phyloP scores from a whole-genome alignment of 2,888 invertebrate species.

The Sisyra nigra region DNA sequence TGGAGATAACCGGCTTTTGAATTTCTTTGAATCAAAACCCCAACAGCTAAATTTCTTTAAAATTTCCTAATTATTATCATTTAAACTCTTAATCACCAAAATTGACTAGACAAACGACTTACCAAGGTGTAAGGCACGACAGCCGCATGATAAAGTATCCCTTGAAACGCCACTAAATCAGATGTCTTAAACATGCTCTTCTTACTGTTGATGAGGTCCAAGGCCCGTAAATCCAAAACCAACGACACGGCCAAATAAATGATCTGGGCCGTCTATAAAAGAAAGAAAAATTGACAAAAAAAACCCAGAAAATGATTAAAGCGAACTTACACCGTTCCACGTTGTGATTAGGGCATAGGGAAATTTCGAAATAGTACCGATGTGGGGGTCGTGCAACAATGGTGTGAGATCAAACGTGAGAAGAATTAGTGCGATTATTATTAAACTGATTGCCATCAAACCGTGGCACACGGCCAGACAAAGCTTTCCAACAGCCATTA shows the following conservation, averaged over 20 bases:
- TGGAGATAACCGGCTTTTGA: no score
- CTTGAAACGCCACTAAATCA: conserved; percentile 2
- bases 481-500: background rate
- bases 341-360: background rate
- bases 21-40: no score
- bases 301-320: background rate
- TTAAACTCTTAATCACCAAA: background rate
- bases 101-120: background rate
- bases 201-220: background rate
- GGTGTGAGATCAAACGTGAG: background rate
- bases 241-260: conserved; percentile 3
- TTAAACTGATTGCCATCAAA: background rate
- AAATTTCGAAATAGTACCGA: background rate
- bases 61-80: no score
- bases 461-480: background rate
- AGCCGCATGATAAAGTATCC: background rate
- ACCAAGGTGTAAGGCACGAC: conserved; percentile 5
- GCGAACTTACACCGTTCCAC: background rate
- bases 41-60: no score
- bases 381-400: background rate
- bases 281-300: background rate
- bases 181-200: background rate
- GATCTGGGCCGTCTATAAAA: conserved; percentile 1
- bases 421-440: background rate
- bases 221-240: background rate